A percentile compares a stretch with the other conserved stretches of the same genome.
phyloP scores from a whole-genome alignment of 2,888 invertebrate species.

The Mythimna loreyi region DNA sequence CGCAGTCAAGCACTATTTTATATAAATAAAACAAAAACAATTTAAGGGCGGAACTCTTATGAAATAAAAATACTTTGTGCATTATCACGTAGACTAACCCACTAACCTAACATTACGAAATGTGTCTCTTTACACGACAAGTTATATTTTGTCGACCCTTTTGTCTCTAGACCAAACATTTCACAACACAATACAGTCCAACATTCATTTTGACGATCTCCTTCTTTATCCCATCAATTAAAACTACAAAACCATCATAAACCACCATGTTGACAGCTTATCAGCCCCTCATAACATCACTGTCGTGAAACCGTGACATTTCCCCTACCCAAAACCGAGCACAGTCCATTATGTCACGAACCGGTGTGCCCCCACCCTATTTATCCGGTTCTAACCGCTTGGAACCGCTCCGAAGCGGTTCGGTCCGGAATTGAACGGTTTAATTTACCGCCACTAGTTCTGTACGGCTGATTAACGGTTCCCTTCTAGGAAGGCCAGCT shows the following conservation, averaged over 20 bases:
- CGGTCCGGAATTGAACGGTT: conserved; percentile 65
- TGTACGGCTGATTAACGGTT: conserved; percentile 63
- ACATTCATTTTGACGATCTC: neutral
- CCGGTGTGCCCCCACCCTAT: conserved; percentile 57
- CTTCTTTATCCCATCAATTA: neutral
- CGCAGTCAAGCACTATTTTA: too few relatives aligned
- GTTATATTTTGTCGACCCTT: neutral
- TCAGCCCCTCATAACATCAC: conserved; percentile 23
- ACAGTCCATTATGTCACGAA: conserved; percentile 45
- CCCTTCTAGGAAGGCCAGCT: conserved; percentile 50
- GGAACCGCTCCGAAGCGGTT: conserved; percentile 57
- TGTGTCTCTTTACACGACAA: neutral
- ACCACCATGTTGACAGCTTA: conserved; percentile 1
- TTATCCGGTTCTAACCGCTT: conserved; percentile 63
- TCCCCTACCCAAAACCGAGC: conserved; percentile 21
- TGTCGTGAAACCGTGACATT: conserved; percentile 16
- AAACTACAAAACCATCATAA: conserved; percentile 12
- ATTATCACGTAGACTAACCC: neutral
- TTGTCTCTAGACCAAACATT: neutral
- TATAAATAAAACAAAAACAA: too few relatives aligned
- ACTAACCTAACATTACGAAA: neutral
- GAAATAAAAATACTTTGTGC: neutral
- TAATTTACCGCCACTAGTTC: conserved; percentile 63
- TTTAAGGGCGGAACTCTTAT: too few relatives aligned
- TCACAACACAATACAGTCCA: neutral